Evolutionary conservation across 2,797 vertebrate genomes (phyloP).

Genomic region (Pipistrellus nathusii): DNA sequence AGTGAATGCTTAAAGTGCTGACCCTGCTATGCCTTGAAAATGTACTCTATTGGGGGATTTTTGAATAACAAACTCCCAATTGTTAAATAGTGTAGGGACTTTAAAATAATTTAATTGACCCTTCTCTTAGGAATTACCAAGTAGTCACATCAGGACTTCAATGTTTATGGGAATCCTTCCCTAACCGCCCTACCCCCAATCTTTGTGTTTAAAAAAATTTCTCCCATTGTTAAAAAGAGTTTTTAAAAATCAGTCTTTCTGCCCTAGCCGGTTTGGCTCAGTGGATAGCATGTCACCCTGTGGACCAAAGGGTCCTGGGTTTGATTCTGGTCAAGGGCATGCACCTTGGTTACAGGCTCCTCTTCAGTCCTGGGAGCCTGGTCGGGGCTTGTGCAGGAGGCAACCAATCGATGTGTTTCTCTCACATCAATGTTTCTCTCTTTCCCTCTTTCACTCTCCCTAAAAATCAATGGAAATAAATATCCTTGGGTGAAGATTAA

Average conservation of each 20-base stretch:
- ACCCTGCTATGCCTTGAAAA: not conserved
- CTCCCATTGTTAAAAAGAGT: conserved; percentile 10
- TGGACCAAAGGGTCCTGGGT: too few relatives aligned
- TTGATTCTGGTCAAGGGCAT: too few relatives aligned
- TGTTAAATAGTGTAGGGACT: not conserved
- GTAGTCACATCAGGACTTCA: not conserved
- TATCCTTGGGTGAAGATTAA: not conserved
- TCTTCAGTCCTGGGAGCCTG: too few relatives aligned
- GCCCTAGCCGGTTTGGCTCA: too few relatives aligned
- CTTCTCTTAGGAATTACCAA: not conserved
- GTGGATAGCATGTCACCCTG: too few relatives aligned
- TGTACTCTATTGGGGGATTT: not conserved
- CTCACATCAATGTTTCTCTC: too few relatives aligned
- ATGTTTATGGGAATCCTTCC: not conserved
- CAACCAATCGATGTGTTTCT: too few relatives aligned
- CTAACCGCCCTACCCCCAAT: not conserved
- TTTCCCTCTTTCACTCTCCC: too few relatives aligned
- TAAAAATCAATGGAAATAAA: too few relatives aligned
- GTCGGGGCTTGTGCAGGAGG: too few relatives aligned
- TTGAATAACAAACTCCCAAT: not conserved
- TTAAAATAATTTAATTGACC: not conserved
- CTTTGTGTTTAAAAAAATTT: conserved; percentile 22
- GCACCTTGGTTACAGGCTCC: too few relatives aligned
- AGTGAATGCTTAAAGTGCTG: not conserved
- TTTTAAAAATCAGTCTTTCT: conserved; percentile 7